Percentiles rank a stretch among this genome's conserved stretches.
Conservation (phyloP, 2,888 invertebrate species). For the Eupithecia tripunctaria region DNA sequence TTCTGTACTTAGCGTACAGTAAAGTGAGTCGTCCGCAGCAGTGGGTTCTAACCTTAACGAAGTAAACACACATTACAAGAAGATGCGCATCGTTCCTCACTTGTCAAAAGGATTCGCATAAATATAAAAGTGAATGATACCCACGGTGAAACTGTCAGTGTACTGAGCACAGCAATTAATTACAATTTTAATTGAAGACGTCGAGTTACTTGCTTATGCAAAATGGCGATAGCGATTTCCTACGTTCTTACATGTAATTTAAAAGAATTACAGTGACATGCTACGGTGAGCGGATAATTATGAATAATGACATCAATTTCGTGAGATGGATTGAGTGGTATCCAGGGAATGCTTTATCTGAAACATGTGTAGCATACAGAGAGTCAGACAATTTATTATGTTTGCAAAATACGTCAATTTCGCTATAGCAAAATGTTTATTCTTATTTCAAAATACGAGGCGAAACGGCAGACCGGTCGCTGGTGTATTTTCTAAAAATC, state of each 20-base stretch:
- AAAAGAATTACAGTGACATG: constrained; percentile 50
- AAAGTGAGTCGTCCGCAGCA: not conserved
- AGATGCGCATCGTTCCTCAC: constrained; percentile 68
- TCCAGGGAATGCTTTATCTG: constrained; percentile 20
- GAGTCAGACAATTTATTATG: constrained; percentile 9
- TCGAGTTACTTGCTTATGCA: constrained; percentile 66
- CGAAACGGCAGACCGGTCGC: not conserved
- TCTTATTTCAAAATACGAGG: constrained; percentile 3
- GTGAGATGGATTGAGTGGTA: constrained; percentile 26
- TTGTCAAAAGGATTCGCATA: constrained; percentile 77
- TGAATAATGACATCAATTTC: constrained; percentile 38
- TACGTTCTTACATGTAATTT: constrained; percentile 47
- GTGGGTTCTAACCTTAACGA: constrained; percentile 19
- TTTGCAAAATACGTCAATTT: constrained; percentile 3
- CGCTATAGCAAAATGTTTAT: not conserved
- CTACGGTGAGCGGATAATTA: constrained; percentile 32
- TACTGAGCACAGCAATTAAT: constrained; percentile 76
- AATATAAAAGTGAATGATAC: constrained; percentile 81
- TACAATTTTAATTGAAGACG: constrained; percentile 78
- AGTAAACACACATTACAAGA: constrained; percentile 60
- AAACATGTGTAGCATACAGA: constrained; percentile 22
- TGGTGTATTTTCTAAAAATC: constrained; percentile 19
- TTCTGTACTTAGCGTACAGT: not conserved
- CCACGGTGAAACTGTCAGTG: constrained; percentile 72
- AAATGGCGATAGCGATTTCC: constrained; percentile 61